phyloP scores from a whole-genome alignment of 2,113 vertebrate genomes.

The Orthonyx spaldingii region DNA sequence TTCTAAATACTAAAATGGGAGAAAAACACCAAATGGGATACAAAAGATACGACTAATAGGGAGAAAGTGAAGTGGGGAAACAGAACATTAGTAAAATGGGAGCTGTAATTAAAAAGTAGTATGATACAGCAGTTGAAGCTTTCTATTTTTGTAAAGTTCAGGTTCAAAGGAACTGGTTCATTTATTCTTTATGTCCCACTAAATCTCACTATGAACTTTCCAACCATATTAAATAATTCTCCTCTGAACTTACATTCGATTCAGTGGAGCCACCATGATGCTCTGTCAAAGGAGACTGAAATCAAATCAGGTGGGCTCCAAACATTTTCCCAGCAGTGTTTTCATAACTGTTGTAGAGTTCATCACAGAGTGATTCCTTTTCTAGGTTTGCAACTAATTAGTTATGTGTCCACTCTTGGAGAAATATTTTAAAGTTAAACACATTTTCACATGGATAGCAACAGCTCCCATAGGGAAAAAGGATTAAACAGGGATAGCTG shows the following conservation, averaged over 20 bases:
- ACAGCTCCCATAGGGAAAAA: background rate
- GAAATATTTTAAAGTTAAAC: background rate
- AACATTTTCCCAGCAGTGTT: background rate
- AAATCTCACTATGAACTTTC: background rate
- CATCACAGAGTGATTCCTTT: background rate
- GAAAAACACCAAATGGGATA: background rate
- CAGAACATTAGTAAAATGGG: background rate
- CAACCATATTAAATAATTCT: background rate
- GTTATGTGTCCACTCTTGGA: background rate
- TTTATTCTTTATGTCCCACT: background rate
- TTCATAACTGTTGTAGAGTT: background rate
- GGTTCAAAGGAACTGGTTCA: background rate
- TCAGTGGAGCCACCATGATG: background rate
- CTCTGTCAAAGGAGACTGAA: background rate
- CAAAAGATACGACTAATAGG: background rate
- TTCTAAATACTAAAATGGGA: background rate
- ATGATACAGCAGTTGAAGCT: background rate
- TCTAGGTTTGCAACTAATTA: background rate
- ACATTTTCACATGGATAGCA: background rate
- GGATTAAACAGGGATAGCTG: background rate
- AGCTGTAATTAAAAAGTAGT: background rate
- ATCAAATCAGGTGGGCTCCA: background rate
- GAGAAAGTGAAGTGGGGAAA: background rate
- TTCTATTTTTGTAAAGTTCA: background rate
- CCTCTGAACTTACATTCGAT: background rate